Evolutionary conservation across 2,797 vertebrate genomes (phyloP), one percentile per base, ranked within the genome.

Genomic region (Melanogrammus aeglefinus): DNA sequence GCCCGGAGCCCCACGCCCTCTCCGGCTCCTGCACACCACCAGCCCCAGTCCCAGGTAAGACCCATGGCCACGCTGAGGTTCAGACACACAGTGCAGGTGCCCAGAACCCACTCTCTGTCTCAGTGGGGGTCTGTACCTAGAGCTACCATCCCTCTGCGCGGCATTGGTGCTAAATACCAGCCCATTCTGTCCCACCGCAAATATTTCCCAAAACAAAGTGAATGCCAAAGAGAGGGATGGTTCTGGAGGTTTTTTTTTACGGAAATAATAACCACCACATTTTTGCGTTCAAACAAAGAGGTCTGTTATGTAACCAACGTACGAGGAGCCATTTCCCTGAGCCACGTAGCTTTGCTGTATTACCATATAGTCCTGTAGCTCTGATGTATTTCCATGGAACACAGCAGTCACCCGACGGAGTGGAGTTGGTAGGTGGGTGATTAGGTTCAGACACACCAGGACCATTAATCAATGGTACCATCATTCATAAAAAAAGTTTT

Each of bases 41-140:
- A 4, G 21, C 83, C 27, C 36, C 83, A 31, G 81, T 75, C 41
- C 71, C 78, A 82, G 89, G 89, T 90, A 75, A 80, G 77, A 79
- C 81, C 81, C 3, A 6, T n/a, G 21, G 36, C 10, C 12, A n/a
- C 10, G 73, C 35, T 33, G 24, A 27, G 33, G 7, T 21, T 38
- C 35, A 38, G 33, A 18, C 7, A 38, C 66, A 38, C 66, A 31
- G 8, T 16, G 29, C 31, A 18, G 24, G 16, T 74, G 72, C 16
- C 21, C 47, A 51, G 47, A 51, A 21, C 47, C 47, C 47, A 21
- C 38, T 12, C 4, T 47, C 47, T 0, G 47, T 51, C 47, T 21
- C 47, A 21, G 57, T 63, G 57, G n/a, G n/a, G 63, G n/a, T 69
- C 63, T 12, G 63, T 1, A 63, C 57, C 21, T 63, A 24, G 24